phyloP scores from a whole-genome alignment of 2,113 vertebrate species.

The Sprattus sprattus region DNA sequence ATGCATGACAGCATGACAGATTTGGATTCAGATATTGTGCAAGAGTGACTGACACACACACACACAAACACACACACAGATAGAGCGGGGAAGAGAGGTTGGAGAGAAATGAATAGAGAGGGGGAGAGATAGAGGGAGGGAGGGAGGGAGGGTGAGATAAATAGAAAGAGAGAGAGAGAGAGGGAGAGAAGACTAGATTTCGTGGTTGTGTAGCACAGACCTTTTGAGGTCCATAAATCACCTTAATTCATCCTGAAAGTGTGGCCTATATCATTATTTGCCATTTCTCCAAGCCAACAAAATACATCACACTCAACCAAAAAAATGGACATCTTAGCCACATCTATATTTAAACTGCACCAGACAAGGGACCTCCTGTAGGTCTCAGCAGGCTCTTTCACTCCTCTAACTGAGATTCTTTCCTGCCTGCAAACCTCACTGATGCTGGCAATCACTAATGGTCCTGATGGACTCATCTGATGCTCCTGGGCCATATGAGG shows the following conservation, averaged over 20 bases:
- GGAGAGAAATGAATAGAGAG: not conserved
- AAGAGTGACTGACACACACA: not conserved
- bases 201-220: not conserved
- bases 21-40: not conserved
- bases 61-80: not conserved
- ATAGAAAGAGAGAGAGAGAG: not conserved
- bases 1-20: conserved; percentile 11
- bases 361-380: conserved; percentile 23
- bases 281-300: conserved; percentile 10
- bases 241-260: not conserved
- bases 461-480: not conserved
- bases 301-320: conserved; percentile 33
- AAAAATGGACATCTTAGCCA: conserved; percentile 22
- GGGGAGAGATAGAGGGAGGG: not conserved
- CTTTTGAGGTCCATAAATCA: not conserved
- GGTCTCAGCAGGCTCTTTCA: not conserved
- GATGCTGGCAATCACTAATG: not conserved
- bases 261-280: conserved; percentile 23
- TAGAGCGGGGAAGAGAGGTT: not conserved
- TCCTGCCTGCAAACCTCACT: not conserved
- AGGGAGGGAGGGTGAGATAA: not conserved
- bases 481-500: not conserved
- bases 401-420: not conserved
- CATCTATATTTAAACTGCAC: conserved; percentile 26
- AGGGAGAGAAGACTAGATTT: not conserved